Conservation (phyloP, 1,140 invertebrate species). For the Drosophila funebris region DNA sequence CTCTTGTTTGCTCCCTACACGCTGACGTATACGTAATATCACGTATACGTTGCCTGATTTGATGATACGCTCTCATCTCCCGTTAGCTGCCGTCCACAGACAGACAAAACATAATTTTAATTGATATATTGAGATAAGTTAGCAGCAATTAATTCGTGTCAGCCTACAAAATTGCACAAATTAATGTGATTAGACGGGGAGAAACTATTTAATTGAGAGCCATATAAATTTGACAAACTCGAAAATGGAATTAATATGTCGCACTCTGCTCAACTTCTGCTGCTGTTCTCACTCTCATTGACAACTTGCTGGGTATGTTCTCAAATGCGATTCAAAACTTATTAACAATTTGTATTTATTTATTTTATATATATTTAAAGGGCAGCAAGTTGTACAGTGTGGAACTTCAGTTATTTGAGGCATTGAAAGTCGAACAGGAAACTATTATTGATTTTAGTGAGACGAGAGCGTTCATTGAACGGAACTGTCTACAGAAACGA, state of each 20-base stretch:
- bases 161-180: slow-evolving; percentile 25
- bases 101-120: slow-evolving; percentile 7
- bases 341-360: not conserved
- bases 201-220: slow-evolving; percentile 11
- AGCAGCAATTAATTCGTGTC: slow-evolving; percentile 5
- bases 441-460: slow-evolving; percentile 16
- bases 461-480: slow-evolving; percentile 22
- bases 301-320: not conserved
- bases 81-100: not conserved
- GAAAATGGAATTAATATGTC: slow-evolving; percentile 14
- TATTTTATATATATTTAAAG: not conserved
- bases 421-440: not conserved
- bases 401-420: not conserved
- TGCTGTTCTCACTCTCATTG: not conserved
- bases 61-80: slow-evolving; percentile 8
- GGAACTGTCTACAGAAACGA: slow-evolving; percentile 19
- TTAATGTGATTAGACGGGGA: slow-evolving; percentile 14
- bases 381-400: not conserved
- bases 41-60: slow-evolving; percentile 20
- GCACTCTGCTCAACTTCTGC: not conserved
- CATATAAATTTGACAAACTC: slow-evolving; percentile 2
- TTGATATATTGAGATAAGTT: not conserved
- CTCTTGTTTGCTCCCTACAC: slow-evolving; percentile 4
- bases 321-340: not conserved
- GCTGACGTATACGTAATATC: slow-evolving; percentile 54